Conservation (phyloP, 2,113 vertebrate species). For the Scytalopus superciliaris region DNA sequence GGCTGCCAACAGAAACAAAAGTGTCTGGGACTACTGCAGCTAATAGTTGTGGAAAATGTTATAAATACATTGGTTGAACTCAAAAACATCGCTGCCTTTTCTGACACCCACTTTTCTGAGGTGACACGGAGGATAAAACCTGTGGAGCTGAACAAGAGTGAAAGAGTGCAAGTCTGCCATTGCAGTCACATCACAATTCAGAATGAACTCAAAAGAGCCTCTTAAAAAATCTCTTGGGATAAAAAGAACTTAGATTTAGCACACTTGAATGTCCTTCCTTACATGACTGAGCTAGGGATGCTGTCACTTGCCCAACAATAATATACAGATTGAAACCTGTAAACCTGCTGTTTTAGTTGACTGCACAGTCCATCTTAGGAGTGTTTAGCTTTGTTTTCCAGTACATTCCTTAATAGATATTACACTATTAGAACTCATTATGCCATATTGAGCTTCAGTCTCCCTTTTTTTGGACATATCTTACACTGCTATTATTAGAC, state of each 20-base stretch:
- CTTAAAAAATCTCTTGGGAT: neutral
- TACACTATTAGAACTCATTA: neutral
- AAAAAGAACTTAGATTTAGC: neutral
- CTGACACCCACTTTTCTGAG: neutral
- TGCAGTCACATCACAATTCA: neutral
- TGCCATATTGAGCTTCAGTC: neutral
- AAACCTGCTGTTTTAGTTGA: neutral
- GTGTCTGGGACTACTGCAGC: neutral
- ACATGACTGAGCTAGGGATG: neutral
- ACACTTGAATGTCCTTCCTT: neutral
- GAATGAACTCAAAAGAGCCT: neutral
- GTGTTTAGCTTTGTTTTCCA: neutral
- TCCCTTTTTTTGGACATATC: neutral
- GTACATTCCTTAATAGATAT: neutral
- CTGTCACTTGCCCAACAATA: neutral
- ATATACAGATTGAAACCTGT: neutral
- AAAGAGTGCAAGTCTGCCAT: neutral
- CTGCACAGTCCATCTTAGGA: neutral
- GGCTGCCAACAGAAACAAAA: neutral
- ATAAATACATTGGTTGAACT: neutral
- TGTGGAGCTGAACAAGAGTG: neutral
- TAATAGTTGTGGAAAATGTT: neutral
- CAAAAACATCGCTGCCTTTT: neutral
- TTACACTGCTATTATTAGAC: slow-evolving; percentile 29
- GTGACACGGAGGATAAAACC: neutral